Evolutionary conservation across 2,113 vertebrate species (phyloP).

Genomic region (Holacanthus passer): DNA sequence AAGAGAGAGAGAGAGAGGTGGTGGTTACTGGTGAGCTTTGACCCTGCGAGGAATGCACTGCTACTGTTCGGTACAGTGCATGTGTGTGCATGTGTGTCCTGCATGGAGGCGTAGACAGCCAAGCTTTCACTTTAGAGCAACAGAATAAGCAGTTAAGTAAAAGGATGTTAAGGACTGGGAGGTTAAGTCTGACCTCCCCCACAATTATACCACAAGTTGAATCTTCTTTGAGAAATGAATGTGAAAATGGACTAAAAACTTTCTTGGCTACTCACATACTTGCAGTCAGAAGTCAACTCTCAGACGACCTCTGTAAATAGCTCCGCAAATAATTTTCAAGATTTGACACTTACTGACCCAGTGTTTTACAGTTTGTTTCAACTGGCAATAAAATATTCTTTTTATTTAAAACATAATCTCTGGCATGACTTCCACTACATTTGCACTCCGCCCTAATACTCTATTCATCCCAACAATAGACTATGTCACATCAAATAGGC

Average conservation of each 20-base stretch:
- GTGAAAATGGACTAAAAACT: conserved; percentile 13
- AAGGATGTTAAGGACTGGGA: conserved; percentile 19
- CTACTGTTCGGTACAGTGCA: conserved; percentile 28
- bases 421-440: background rate
- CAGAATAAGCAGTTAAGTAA: conserved; percentile 16
- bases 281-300: background rate
- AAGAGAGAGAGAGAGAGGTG: conserved; percentile 22
- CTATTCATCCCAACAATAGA: background rate
- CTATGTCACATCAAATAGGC: conserved; percentile 9
- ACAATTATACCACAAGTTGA: conserved; percentile 9
- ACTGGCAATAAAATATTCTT: background rate
- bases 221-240: conserved; percentile 3
- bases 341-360: background rate
- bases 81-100: conserved; percentile 17
- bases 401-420: background rate
- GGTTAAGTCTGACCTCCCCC: conserved; percentile 18
- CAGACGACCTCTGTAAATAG: background rate
- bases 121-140: conserved; percentile 12
- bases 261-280: background rate
- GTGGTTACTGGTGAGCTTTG: conserved; percentile 51
- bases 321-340: conserved; percentile 7
- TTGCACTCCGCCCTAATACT: background rate
- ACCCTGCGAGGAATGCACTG: conserved; percentile 57
- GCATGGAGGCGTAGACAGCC: background rate
- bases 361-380: conserved; percentile 11